Conservation (phyloP, 2,888 invertebrate species). For the Ormyrus labotus region DNA sequence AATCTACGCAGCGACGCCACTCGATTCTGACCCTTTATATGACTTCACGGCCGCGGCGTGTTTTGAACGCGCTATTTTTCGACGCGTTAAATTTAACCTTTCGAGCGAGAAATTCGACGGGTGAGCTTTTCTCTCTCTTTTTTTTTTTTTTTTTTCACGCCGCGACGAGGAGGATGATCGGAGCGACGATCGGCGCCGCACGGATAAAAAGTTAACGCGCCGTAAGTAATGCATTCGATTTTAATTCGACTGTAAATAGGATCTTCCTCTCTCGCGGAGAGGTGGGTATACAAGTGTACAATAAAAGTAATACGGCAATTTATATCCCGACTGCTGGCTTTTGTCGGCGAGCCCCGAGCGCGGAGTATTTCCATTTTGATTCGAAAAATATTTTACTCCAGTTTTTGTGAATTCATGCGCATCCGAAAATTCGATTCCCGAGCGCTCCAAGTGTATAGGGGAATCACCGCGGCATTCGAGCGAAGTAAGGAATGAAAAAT, state of each 20-base stretch:
- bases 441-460: not conserved
- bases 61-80: not conserved
- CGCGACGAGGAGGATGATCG: slow-evolving; percentile 1
- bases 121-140: too few relatives aligned
- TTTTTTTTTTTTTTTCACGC: not conserved
- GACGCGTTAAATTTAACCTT: slow-evolving; percentile 3
- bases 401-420: slow-evolving; percentile 14
- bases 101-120: not conserved
- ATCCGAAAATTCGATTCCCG: slow-evolving; percentile 23
- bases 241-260: slow-evolving; percentile 23
- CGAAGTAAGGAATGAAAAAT: too few relatives aligned
- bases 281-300: not conserved
- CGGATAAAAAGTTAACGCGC: slow-evolving; percentile 13
- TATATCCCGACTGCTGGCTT: not conserved
- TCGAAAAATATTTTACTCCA: slow-evolving; percentile 6
- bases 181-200: not conserved
- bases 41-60: too few relatives aligned
- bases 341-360: not conserved
- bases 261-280: slow-evolving; percentile 8
- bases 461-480: too few relatives aligned
- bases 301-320: not conserved
- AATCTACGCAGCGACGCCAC: too few relatives aligned
- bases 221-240: slow-evolving; percentile 33
- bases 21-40: too few relatives aligned
- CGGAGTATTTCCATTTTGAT: slow-evolving; percentile 34